Evolutionary conservation across 2,888 invertebrate species (phyloP).

Genomic region (Nymphalis c-album): DNA sequence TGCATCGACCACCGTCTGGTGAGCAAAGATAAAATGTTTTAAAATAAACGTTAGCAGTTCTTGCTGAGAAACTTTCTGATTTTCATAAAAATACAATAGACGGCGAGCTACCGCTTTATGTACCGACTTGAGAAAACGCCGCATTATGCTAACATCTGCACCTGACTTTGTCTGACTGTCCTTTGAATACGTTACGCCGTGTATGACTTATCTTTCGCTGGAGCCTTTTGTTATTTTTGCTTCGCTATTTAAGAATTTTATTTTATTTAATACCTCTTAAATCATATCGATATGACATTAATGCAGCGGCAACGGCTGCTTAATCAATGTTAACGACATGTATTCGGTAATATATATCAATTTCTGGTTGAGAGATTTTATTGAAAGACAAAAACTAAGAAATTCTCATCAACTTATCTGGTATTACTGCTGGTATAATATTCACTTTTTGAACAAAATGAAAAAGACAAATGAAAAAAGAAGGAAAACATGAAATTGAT

Average conservation of each 20-base stretch:
- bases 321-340: no score
- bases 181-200: neutral
- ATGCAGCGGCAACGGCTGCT: no score
- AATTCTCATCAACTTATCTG: no score
- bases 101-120: conserved; percentile 32
- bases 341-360: no score
- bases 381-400: no score
- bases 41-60: conserved; percentile 31
- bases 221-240: neutral
- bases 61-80: conserved; percentile 33
- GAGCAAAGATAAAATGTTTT: conserved; percentile 32
- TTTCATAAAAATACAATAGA: conserved; percentile 49
- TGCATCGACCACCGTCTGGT: conserved; percentile 19
- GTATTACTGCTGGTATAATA: no score
- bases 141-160: conserved; percentile 23
- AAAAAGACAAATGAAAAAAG: no score
- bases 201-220: neutral
- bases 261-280: no score
- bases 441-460: no score
- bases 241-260: neutral
- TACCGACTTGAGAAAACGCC: conserved; percentile 26
- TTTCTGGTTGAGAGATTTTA: no score
- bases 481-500: no score
- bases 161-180: conserved; percentile 7
- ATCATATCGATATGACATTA: no score